These are phyloP conservation scores for Manis javanica DNA, from an alignment of 2,797 vertebrate genomes.

Conservation along the genomic window DNA sequence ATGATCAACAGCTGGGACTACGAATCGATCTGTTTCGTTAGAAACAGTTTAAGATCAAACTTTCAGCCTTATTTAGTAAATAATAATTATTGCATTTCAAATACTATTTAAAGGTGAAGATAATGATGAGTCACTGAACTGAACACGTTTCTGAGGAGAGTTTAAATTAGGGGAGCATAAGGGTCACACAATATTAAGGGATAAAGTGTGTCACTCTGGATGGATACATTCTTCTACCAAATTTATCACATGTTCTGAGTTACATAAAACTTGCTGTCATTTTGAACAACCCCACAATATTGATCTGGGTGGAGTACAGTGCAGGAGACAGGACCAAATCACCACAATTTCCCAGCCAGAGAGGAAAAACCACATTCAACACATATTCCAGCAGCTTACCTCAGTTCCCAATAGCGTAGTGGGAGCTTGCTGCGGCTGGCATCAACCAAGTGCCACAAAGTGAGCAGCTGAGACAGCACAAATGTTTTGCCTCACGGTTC, in stretches of 20 bases:
- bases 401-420: not conserved
- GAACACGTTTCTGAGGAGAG: not conserved
- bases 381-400: not conserved
- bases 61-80: not conserved
- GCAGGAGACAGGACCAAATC: not conserved
- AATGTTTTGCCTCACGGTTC: not conserved
- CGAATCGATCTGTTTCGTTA: not conserved
- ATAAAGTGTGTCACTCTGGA: not conserved
- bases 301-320: not conserved
- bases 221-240: not conserved
- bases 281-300: not conserved
- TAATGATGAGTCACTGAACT: not conserved
- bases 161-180: not conserved
- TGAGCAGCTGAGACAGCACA: not conserved
- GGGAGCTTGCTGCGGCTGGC: not conserved
- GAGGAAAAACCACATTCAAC: not conserved
- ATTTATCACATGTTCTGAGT: not conserved
- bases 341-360: not conserved
- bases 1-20: not conserved
- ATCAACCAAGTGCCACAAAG: not conserved
- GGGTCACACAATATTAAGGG: not conserved
- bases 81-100: not conserved
- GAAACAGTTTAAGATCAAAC: not conserved
- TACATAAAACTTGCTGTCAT: not conserved
- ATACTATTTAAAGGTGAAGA: not conserved